These are phyloP conservation scores for Chroicocephalus ridibundus DNA, from an alignment of 2,113 vertebrate species.

Conservation along the genomic window DNA sequence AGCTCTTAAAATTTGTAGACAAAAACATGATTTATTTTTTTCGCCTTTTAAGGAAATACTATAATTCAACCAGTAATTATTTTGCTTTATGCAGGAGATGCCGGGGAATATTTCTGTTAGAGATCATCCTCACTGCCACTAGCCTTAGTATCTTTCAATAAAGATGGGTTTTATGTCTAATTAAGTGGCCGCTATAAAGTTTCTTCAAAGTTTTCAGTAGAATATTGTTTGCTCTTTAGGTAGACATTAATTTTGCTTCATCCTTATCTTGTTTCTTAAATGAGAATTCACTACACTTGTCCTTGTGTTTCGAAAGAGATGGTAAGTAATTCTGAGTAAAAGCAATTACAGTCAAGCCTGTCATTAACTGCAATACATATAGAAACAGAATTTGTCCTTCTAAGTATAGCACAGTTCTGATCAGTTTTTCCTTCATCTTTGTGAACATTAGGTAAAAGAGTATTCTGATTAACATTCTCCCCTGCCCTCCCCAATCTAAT, in stretches of 20 bases:
- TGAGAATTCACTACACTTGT: neutral
- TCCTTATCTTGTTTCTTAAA: neutral
- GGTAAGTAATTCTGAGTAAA: neutral
- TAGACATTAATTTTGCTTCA: neutral
- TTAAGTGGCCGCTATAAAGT: neutral
- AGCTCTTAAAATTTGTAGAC: neutral
- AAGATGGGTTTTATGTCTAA: neutral
- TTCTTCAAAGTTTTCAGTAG: neutral
- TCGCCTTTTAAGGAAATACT: neutral
- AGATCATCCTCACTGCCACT: fast-evolving
- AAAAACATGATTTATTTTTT: neutral
- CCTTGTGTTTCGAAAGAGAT: neutral
- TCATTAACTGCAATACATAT: neutral
- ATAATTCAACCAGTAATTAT: neutral
- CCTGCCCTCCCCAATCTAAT: fast-evolving
- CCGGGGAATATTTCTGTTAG: neutral
- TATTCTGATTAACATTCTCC: neutral
- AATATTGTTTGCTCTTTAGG: neutral
- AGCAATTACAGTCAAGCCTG: neutral
- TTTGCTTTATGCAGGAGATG: neutral
- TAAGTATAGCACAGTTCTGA: neutral
- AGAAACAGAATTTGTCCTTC: neutral
- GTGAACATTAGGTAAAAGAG: neutral
- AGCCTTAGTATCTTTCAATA: neutral
- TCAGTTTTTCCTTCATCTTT: neutral